phyloP scores from a whole-genome alignment of 2,888 invertebrate species.

The Dusona sp. region DNA sequence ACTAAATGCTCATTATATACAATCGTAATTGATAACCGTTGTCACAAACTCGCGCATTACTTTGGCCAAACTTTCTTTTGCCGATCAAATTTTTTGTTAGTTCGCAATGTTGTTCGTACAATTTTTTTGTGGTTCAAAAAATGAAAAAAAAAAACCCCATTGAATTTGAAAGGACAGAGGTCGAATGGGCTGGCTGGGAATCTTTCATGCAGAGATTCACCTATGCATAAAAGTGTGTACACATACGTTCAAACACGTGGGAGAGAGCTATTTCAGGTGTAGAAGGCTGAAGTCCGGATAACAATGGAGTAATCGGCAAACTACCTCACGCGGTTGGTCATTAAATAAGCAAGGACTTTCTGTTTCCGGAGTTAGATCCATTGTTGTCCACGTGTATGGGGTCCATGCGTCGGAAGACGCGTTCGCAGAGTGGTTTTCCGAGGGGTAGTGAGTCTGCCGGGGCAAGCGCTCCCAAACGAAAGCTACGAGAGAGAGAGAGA shows the following conservation, averaged over 20 bases:
- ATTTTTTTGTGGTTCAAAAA: too few species aligned
- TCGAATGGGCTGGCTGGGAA: constrained; percentile 1
- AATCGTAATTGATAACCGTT: too few species aligned
- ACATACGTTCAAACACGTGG: neutral
- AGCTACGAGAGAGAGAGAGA: constrained; percentile 11
- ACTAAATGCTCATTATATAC: too few species aligned
- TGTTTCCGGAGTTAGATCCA: constrained; percentile 76
- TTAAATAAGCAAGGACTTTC: constrained; percentile 78
- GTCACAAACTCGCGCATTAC: too few species aligned
- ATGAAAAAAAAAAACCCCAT: neutral
- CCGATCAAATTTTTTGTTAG: too few species aligned
- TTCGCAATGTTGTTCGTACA: too few species aligned
- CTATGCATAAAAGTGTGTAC: neutral
- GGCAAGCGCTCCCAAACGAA: constrained; percentile 29
- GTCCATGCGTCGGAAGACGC: constrained; percentile 33
- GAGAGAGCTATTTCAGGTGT: constrained; percentile 55
- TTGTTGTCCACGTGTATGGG: constrained; percentile 71
- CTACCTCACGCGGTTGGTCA: constrained; percentile 76
- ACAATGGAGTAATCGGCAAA: constrained; percentile 77
- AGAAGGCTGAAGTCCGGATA: constrained; percentile 48
- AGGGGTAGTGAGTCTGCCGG: constrained; percentile 14
- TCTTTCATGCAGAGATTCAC: neutral
- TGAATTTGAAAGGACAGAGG: neutral
- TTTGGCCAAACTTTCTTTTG: too few species aligned
- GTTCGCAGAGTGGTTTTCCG: constrained; percentile 8